Evolutionary conservation across 2,888 invertebrate genomes (phyloP), one percentile per base, ranked within the genome.

Genomic region (Drosophila subquinaria): DNA sequence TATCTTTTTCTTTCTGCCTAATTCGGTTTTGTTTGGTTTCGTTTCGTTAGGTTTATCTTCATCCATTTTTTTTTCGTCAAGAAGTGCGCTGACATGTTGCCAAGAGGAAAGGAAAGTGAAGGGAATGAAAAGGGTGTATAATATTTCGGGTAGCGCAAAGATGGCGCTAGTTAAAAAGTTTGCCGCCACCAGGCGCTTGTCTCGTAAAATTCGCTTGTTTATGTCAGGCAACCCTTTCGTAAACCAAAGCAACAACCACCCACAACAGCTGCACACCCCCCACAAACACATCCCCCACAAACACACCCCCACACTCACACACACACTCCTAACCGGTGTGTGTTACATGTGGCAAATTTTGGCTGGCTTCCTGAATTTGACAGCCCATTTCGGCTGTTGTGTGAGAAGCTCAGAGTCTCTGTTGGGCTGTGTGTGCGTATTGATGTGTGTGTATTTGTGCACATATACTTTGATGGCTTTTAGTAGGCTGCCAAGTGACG

Each of bases 111-210:
- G 57, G 5, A 6, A 20, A 43, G n/a, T 20, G 20, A 3, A 13
- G 36, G 20, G 56, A 2, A 3, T 4, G 20, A 27, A 15, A 27
- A 10, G 4, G 51, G 45, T 40, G 82, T 81, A 76, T 81, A 78
- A 78, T 66, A 66, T 77, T 79, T 75, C 77, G 82, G 83, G 82
- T 75, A 69, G 64, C 65, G 57, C 47, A 64, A 65, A 75, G 62
- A 78, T 61, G 71, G 69, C 48, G 83, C 88, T 85, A 77, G 88
- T 82, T 86, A 79, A 82, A 82, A 81, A 77, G 63, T 88, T 82
- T 56, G 43, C 50, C 57, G 52, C 59, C 55, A 61, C 56, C 64
- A 61, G 64, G 36, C 65, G 52, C 38, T 27, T 86, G 83, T 79
- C 82, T 71, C 89, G 69, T 88, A 82, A 85, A 82, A 45, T 66